Evolutionary conservation across 1,140 invertebrate genomes (phyloP).

Genomic region (Cydia strobilella): DNA sequence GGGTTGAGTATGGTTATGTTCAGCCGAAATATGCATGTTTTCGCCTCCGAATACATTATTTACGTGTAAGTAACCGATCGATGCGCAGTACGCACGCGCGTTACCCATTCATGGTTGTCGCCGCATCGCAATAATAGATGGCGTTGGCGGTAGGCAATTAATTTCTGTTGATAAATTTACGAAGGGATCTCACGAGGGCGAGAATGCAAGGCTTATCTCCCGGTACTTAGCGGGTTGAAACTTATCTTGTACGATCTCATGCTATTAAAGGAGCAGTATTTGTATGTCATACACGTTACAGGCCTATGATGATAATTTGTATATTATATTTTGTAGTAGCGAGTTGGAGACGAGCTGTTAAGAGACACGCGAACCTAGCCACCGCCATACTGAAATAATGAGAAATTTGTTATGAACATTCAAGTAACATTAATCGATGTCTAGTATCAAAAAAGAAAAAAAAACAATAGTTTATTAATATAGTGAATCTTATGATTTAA

Average conservation of each 20-base stretch:
- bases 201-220: not conserved
- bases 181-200: not conserved
- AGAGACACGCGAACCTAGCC: no score
- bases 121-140: slow-evolving; percentile 48
- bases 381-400: no score
- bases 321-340: no score
- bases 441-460: no score
- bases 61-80: slow-evolving; percentile 57
- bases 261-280: not conserved
- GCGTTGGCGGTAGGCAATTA: slow-evolving; percentile 41
- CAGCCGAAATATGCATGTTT: slow-evolving; percentile 34
- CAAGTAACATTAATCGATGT: no score
- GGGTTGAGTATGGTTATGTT: not conserved
- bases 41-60: slow-evolving; percentile 58
- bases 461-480: no score
- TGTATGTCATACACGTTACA: not conserved
- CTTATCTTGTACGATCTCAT: not conserved
- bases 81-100: slow-evolving; percentile 65
- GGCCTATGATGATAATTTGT: no score
- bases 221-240: not conserved
- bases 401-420: no score
- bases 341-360: no score
- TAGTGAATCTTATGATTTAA: no score
- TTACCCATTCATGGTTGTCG: slow-evolving; percentile 51
- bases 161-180: slow-evolving; percentile 34